These are phyloP conservation scores for Myotis myotis DNA, from an alignment of 2,797 vertebrate genomes.

Conservation along the genomic window DNA sequence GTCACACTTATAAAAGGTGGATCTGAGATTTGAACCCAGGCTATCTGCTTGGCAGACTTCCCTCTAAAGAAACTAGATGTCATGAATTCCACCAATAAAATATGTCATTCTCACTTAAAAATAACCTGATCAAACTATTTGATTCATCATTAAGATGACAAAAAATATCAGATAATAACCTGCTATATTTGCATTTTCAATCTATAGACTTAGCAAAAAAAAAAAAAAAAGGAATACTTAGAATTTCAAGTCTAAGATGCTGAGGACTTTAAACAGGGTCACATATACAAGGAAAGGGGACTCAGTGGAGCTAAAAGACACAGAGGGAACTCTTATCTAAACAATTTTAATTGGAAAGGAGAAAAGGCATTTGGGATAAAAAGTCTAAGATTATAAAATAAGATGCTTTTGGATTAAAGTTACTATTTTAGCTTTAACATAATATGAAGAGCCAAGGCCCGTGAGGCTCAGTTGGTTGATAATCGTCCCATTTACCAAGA, in stretches of 20 bases:
- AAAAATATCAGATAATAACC: neutral
- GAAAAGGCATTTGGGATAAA: neutral
- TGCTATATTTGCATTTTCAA: neutral
- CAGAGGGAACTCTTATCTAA: neutral
- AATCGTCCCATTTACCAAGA: no score
- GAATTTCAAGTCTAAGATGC: conserved; percentile 11
- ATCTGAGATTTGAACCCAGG: neutral
- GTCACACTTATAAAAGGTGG: neutral
- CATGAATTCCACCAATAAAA: neutral
- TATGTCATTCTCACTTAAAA: neutral
- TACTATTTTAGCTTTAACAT: neutral
- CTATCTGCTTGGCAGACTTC: neutral
- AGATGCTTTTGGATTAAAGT: neutral
- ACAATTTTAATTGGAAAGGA: neutral
- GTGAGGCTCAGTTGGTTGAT: neutral
- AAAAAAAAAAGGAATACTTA: neutral
- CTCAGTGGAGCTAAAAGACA: neutral
- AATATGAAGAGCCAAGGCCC: neutral
- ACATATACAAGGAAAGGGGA: neutral
- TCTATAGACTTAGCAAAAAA: neutral
- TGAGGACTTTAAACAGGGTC: neutral
- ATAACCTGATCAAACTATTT: neutral
- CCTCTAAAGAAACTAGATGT: neutral
- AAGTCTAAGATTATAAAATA: conserved; percentile 37
- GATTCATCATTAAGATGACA: neutral